phyloP scores from a whole-genome alignment of 2,113 vertebrate species.

The Coreoperca whiteheadi region DNA sequence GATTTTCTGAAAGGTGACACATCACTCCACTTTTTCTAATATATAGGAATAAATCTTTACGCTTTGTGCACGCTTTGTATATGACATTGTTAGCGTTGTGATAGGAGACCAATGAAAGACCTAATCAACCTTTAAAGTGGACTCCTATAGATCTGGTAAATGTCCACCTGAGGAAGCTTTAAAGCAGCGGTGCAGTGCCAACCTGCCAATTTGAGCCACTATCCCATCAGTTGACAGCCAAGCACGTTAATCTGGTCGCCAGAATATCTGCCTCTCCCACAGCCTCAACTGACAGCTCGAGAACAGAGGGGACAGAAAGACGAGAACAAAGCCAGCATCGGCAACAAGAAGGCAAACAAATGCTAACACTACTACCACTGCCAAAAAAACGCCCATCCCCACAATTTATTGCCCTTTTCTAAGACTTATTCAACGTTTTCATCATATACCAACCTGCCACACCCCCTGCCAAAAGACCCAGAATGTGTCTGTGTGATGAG shows the following conservation, averaged over 20 bases:
- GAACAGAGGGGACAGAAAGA: conserved; percentile 47
- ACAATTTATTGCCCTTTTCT: conserved; percentile 93
- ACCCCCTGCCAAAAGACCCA: conserved; percentile 58
- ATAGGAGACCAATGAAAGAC: neutral
- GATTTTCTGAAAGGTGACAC: too few species aligned
- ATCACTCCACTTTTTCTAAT: neutral
- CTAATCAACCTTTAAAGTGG: neutral
- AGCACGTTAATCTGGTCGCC: conserved; percentile 3
- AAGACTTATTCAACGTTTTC: conserved; percentile 87
- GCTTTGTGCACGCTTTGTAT: neutral
- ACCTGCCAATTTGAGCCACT: neutral
- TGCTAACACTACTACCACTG: conserved; percentile 89
- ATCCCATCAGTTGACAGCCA: neutral
- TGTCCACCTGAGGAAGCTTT: conserved; percentile 20
- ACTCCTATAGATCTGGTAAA: neutral
- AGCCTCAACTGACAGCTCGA: conserved; percentile 84
- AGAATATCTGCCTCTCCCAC: conserved; percentile 35
- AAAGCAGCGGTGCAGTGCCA: neutral
- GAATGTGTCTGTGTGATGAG: conserved; percentile 70
- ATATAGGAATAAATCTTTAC: neutral
- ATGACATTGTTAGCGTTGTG: neutral
- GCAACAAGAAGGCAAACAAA: conserved; percentile 94
- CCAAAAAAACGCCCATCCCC: conserved; percentile 84
- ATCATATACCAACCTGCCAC: conserved; percentile 70
- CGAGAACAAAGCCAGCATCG: conserved; percentile 66